Percentiles rank a stretch among this genome's conserved stretches.
Conservation (phyloP, 2,888 invertebrate genomes). For the Oxystoma pomonae region DNA sequence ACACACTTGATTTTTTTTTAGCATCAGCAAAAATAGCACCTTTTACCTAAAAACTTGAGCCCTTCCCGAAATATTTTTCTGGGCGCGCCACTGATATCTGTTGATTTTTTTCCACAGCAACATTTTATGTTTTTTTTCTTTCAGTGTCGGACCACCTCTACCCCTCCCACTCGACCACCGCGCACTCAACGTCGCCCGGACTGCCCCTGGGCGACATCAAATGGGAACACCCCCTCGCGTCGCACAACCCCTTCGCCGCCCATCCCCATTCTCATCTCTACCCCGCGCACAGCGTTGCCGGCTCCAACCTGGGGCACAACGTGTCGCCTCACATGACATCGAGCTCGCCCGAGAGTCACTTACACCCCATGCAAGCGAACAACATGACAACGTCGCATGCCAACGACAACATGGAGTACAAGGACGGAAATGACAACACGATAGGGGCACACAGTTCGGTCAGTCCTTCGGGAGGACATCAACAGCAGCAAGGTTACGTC, state of each 20-base stretch:
- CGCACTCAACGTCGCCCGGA: constrained; percentile 44
- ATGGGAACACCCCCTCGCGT: constrained; percentile 32
- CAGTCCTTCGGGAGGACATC: constrained; percentile 23
- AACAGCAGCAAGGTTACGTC: constrained; percentile 26
- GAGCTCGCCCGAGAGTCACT: constrained; percentile 46
- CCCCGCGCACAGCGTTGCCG: constrained; percentile 41
- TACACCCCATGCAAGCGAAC: background rate
- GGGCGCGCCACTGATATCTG: too few species aligned
- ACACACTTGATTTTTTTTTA: too few species aligned
- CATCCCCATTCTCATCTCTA: constrained; percentile 44
- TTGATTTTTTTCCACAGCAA: too few species aligned
- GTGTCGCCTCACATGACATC: constrained; percentile 48
- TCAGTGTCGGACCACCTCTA: constrained; percentile 39
- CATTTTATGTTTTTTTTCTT: too few species aligned
- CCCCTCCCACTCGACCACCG: constrained; percentile 21
- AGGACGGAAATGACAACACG: constrained; percentile 36
- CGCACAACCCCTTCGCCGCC: constrained; percentile 29
- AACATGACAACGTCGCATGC: background rate
- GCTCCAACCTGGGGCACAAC: constrained; percentile 49
- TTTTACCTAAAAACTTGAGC: too few species aligned
- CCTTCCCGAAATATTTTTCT: too few species aligned
- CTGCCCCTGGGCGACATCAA: constrained; percentile 38
- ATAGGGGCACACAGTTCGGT: constrained; percentile 22
- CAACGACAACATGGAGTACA: constrained; percentile 23
- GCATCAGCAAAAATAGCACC: too few species aligned